A percentile compares a stretch with the other conserved stretches of the same genome.
These are phyloP conservation scores for Ophion slaviceki DNA, from an alignment of 2,888 invertebrate species.

Conservation along the genomic window DNA sequence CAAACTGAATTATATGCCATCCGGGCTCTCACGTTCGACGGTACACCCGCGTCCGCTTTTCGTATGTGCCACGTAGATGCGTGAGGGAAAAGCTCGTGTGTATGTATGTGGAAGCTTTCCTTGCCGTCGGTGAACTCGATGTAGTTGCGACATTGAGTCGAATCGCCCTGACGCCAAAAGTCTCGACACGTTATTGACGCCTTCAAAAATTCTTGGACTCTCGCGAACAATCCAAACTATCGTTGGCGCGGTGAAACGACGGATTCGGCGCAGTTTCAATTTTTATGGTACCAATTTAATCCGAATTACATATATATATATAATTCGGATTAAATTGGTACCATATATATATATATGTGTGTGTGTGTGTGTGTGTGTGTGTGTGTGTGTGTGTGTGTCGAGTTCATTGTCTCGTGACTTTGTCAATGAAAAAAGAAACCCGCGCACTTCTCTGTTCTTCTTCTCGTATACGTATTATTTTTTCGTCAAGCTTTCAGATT, in stretches of 20 bases:
- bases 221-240: conserved; percentile 13
- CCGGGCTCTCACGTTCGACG: conserved; percentile 27
- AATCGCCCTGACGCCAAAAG: conserved; percentile 29
- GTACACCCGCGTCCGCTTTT: conserved; percentile 41
- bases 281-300: conserved; percentile 37
- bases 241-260: neutral
- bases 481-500: neutral
- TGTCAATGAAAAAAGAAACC: neutral
- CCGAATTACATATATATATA: neutral
- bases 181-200: conserved; percentile 30
- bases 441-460: neutral
- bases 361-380: too few species aligned
- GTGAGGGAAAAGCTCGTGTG: neutral
- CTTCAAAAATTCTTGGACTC: conserved; percentile 34
- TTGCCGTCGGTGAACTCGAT: conserved; percentile 52
- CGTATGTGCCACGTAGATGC: conserved; percentile 19
- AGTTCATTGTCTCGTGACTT: conserved; percentile 3
- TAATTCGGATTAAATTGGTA: too few species aligned
- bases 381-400: neutral
- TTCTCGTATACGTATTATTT: neutral
- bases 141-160: conserved; percentile 20
- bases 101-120: conserved; percentile 30
- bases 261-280: conserved; percentile 19
- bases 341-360: too few species aligned
- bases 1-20: conserved; percentile 47